Evolutionary conservation across 1,140 invertebrate species (phyloP).

Genomic region (Nomia melanderi): DNA sequence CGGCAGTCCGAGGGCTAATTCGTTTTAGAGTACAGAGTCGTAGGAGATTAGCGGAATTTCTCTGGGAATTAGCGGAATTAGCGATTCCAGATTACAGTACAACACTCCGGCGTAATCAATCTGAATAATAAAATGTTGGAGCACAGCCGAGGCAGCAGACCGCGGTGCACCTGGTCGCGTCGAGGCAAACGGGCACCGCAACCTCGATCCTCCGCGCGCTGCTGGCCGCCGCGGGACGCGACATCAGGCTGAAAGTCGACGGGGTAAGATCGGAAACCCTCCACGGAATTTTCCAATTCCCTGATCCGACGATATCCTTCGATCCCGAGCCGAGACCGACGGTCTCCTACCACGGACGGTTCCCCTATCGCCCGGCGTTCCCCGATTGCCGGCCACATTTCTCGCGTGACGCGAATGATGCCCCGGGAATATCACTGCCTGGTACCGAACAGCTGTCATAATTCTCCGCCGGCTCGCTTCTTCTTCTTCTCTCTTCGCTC

Average conservation of each 20-base stretch:
- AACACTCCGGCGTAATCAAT: no score
- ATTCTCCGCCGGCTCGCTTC: constrained; percentile 67
- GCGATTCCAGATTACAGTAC: no score
- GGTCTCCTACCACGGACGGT: not conserved
- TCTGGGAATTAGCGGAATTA: no score
- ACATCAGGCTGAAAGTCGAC: constrained; percentile 91
- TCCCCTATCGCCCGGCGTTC: constrained; percentile 41
- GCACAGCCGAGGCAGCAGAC: constrained; percentile 89
- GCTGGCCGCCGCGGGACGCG: constrained; percentile 91
- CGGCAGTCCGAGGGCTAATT: no score
- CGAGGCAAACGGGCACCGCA: constrained; percentile 92
- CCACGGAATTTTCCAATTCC: constrained; percentile 44
- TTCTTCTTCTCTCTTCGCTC: constrained; percentile 49
- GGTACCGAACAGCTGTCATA: constrained; percentile 75
- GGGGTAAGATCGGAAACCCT: constrained; percentile 85
- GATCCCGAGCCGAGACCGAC: no score
- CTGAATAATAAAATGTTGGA: not conserved
- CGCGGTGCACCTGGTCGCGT: constrained; percentile 94
- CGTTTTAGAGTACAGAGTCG: no score
- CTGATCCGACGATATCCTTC: no score
- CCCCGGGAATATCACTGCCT: constrained; percentile 74
- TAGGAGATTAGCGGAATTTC: no score
- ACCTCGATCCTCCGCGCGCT: constrained; percentile 93
- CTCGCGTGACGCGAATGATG: constrained; percentile 74
- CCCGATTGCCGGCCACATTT: constrained; percentile 59